Conservation (phyloP, 2,113 vertebrate genomes). For the Thryonomys swinderianus region DNA sequence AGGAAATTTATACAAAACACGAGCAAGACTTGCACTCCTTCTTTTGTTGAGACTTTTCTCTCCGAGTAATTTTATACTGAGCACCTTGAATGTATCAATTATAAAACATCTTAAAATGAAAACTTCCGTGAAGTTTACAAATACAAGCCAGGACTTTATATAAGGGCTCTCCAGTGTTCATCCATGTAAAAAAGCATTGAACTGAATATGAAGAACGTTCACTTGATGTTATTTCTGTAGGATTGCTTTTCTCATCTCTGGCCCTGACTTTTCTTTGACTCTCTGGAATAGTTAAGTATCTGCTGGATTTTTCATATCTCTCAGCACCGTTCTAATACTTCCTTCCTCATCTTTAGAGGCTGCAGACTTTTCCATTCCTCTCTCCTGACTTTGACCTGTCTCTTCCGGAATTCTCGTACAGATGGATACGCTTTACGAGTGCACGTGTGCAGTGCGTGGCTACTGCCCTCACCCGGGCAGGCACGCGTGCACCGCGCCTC, state of each 20-base stretch:
- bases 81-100: slow-evolving; percentile 73
- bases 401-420: slow-evolving; percentile 76
- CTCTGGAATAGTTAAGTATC: slow-evolving; percentile 83
- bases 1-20: slow-evolving; percentile 81
- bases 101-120: slow-evolving; percentile 83
- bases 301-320: slow-evolving; percentile 80
- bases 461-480: background rate
- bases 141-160: slow-evolving; percentile 84
- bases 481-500: background rate
- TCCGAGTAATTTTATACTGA: slow-evolving; percentile 74
- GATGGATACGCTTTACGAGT: background rate
- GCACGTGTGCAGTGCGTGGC: background rate
- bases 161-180: slow-evolving; percentile 81
- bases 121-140: slow-evolving; percentile 84
- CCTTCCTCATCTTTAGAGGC: slow-evolving; percentile 78
- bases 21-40: slow-evolving; percentile 70
- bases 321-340: slow-evolving; percentile 85
- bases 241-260: slow-evolving; percentile 81
- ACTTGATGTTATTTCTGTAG: background rate
- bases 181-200: slow-evolving; percentile 76
- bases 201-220: slow-evolving; percentile 54
- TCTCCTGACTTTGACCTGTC: slow-evolving; percentile 87
- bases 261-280: slow-evolving; percentile 83
- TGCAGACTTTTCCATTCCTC: slow-evolving; percentile 76
- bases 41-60: slow-evolving; percentile 63